Evolutionary conservation across 2,888 invertebrate genomes (phyloP).

Genomic region (Protonemura montana): DNA sequence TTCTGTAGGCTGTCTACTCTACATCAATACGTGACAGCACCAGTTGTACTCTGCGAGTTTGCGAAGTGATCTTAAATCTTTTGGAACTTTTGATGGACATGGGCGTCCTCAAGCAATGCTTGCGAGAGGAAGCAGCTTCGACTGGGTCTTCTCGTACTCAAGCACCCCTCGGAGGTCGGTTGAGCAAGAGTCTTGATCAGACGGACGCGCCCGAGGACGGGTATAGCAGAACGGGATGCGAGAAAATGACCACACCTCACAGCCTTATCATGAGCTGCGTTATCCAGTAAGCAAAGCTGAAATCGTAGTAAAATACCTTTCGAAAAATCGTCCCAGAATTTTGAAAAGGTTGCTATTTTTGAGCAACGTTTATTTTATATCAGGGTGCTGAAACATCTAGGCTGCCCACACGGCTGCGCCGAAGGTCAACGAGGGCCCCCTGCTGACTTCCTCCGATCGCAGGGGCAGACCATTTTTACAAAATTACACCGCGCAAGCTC

Average conservation of each 20-base stretch:
- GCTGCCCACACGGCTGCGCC: constrained; percentile 93
- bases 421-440: constrained; percentile 87
- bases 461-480: constrained; percentile 80
- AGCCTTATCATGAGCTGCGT: constrained; percentile 76
- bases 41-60: constrained; percentile 85
- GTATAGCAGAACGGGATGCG: constrained; percentile 49
- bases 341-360: background rate
- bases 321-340: no score
- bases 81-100: constrained; percentile 91
- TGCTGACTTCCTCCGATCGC: constrained; percentile 88
- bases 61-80: constrained; percentile 91
- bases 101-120: constrained; percentile 74
- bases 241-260: constrained; percentile 69
- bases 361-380: constrained; percentile 50
- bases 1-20: constrained; percentile 79
- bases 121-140: constrained; percentile 62
- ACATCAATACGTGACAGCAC: constrained; percentile 85
- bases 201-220: background rate
- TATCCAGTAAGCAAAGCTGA: constrained; percentile 56
- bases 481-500: constrained; percentile 76
- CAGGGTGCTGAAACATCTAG: constrained; percentile 86
- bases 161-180: constrained; percentile 5
- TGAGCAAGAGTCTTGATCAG: constrained; percentile 17
- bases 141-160: constrained; percentile 22
- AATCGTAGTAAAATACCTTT: no score